A percentile compares a stretch with the other conserved stretches of the same genome.
phyloP scores from a whole-genome alignment of 2,113 vertebrate genomes.

The Podiceps cristatus region DNA sequence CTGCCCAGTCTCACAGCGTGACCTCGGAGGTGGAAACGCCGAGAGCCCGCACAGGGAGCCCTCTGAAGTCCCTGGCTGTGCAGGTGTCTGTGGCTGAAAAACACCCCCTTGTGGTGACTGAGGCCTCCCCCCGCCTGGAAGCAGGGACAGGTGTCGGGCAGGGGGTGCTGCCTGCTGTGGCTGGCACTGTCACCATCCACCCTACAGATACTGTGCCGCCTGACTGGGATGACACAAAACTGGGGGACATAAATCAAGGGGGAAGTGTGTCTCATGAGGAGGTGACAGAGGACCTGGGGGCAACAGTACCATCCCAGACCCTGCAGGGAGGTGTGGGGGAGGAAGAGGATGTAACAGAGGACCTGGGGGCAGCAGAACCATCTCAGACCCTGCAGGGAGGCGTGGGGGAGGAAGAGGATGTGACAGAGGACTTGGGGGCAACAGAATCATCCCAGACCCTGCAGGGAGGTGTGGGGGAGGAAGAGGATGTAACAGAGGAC shows the following conservation, averaged over 20 bases:
- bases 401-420: neutral
- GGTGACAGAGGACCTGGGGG: neutral
- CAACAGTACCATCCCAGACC: neutral
- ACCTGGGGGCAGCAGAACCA: neutral
- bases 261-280: neutral
- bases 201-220: neutral
- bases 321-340: neutral
- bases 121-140: neutral
- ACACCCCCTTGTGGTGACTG: neutral
- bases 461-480: neutral
- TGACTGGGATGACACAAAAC: constrained; percentile 82
- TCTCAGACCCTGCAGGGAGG: neutral
- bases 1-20: neutral
- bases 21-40: neutral
- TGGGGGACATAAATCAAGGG: neutral
- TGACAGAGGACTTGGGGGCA: neutral
- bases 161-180: neutral
- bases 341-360: neutral
- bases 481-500: neutral
- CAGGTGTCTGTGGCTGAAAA: neutral
- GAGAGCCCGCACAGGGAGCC: neutral
- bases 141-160: neutral
- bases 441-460: neutral
- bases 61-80: neutral
- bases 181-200: neutral